phyloP scores from a whole-genome alignment of 2,797 vertebrate species.

The Furcifer pardalis region DNA sequence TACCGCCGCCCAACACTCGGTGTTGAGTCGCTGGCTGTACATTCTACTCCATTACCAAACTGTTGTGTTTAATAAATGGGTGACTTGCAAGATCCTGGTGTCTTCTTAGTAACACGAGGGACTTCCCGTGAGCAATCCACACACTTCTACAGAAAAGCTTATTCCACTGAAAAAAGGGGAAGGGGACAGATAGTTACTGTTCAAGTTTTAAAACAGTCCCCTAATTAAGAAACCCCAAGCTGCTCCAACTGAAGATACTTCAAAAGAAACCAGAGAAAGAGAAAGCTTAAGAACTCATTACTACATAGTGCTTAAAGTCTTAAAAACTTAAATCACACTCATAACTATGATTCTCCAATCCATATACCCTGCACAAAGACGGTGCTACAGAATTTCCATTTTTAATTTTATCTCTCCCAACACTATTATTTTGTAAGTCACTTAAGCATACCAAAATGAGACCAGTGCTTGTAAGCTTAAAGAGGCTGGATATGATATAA shows the following conservation, averaged over 20 bases:
- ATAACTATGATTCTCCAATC: neutral
- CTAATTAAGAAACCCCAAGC: slow-evolving; percentile 14
- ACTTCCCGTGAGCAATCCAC: too few relatives aligned
- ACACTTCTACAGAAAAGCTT: neutral
- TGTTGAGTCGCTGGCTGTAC: too few relatives aligned
- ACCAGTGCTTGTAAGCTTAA: neutral
- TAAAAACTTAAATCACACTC: neutral
- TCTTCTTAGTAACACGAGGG: too few relatives aligned
- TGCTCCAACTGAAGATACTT: slow-evolving; percentile 31
- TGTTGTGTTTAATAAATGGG: too few relatives aligned
- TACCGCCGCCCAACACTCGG: too few relatives aligned
- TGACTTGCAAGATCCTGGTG: too few relatives aligned
- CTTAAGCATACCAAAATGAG: neutral
- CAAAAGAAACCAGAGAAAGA: neutral
- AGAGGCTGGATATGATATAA: neutral
- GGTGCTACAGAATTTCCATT: neutral
- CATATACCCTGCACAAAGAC: neutral
- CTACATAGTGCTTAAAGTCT: neutral
- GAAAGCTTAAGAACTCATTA: slow-evolving; percentile 26
- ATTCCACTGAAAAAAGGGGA: neutral
- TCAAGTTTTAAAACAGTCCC: slow-evolving; percentile 16
- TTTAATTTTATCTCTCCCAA: neutral
- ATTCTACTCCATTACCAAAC: too few relatives aligned
- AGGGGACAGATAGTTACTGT: neutral
- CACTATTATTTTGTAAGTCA: neutral